phyloP scores from a whole-genome alignment of 2,888 invertebrate species.

The Cryptocephalus moraei region DNA sequence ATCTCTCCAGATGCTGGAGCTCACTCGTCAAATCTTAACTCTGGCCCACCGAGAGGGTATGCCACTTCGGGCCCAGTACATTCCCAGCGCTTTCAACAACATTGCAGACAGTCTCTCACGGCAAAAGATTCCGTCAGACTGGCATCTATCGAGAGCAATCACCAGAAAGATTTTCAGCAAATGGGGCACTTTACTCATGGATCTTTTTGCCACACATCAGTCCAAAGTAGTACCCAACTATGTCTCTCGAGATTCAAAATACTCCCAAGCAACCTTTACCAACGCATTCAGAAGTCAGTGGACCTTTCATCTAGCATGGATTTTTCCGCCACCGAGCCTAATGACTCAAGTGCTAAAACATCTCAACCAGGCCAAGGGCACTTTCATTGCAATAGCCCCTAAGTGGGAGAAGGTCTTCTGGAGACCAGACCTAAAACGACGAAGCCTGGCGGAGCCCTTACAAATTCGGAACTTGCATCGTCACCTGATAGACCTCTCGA shows the following conservation, averaged over 20 bases:
- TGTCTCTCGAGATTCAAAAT: constrained; percentile 8
- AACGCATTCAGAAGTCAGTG: no score
- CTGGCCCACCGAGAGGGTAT: constrained; percentile 5
- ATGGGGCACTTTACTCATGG: constrained; percentile 14
- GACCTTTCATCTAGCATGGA: no score
- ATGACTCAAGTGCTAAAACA: constrained; percentile 21
- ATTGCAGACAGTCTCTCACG: constrained; percentile 15
- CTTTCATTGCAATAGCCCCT: constrained; percentile 19
- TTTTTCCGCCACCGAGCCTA: constrained; percentile 25
- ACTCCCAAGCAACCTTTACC: constrained; percentile 8
- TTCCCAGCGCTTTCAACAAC: constrained; percentile 14
- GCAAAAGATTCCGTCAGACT: constrained; percentile 9
- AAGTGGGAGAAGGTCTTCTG: constrained; percentile 22
- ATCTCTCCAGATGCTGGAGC: no score
- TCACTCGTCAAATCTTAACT: no score
- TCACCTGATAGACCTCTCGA: constrained; percentile 1
- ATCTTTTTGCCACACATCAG: constrained; percentile 9
- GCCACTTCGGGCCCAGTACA: constrained; percentile 7
- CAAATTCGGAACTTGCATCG: background rate
- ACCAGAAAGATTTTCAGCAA: constrained; percentile 9
- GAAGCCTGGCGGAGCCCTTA: constrained; percentile 20
- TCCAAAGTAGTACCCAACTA: no score
- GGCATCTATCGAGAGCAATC: constrained; percentile 9
- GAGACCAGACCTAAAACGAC: constrained; percentile 21
- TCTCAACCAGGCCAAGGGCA: constrained; percentile 16